Evolutionary conservation across 2,113 vertebrate species (phyloP).

Genomic region (Ceyx cyanopectus): DNA sequence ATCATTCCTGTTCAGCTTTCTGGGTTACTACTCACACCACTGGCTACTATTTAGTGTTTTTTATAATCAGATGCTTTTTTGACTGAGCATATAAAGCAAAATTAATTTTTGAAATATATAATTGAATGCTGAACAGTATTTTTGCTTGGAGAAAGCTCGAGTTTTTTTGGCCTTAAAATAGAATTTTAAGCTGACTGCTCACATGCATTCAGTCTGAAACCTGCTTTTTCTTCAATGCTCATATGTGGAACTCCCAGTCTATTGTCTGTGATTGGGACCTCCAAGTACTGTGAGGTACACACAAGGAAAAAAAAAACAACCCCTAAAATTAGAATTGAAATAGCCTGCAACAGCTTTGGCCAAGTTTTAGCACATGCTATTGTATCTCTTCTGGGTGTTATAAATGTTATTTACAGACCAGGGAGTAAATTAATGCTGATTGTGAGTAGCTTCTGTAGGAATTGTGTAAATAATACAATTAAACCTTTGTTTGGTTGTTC

Average conservation of each 20-base stretch:
- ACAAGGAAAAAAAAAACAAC: too few species aligned
- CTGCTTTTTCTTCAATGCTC: not conserved
- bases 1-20: not conserved
- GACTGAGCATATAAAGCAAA: not conserved
- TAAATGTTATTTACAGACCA: not conserved
- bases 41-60: not conserved
- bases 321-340: not conserved
- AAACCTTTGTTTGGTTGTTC: not conserved
- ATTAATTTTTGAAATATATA: not conserved
- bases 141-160: not conserved
- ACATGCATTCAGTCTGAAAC: not conserved
- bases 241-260: not conserved
- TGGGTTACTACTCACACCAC: accelerated
- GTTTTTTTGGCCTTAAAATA: not conserved
- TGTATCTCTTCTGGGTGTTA: not conserved
- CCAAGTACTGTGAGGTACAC: accelerated
- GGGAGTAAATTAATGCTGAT: not conserved
- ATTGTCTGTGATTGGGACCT: accelerated
- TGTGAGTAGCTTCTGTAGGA: not conserved
- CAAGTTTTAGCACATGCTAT: accelerated
- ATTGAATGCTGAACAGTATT: not conserved
- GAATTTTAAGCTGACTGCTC: not conserved
- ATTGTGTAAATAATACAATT: not conserved
- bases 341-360: accelerated
- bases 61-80: not conserved